These are phyloP conservation scores for Mustela lutreola DNA, from an alignment of 2,113 vertebrate genomes.

Conservation along the genomic window DNA sequence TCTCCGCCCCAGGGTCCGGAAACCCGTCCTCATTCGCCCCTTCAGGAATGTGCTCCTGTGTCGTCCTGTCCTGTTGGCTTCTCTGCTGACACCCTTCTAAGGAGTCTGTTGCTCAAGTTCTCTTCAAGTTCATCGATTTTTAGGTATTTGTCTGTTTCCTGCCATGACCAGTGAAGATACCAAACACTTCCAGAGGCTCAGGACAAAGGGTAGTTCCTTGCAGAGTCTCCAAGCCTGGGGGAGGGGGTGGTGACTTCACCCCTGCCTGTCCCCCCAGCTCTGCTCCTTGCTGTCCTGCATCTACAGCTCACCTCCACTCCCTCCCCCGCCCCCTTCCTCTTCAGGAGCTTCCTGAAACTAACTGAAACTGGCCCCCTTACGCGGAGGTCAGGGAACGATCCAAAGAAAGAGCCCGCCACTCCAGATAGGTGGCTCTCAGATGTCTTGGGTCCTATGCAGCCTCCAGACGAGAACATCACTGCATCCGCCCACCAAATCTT, in stretches of 20 bases:
- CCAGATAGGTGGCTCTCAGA: not conserved
- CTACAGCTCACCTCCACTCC: not conserved
- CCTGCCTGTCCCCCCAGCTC: not conserved
- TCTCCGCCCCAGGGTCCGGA: rapidly evolving
- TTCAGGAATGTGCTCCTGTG: not conserved
- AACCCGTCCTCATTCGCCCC: not conserved
- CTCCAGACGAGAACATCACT: not conserved
- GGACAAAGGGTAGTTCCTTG: not conserved
- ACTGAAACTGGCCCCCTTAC: not conserved
- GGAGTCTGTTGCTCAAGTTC: not conserved
- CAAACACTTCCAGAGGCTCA: not conserved
- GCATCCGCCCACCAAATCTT: not conserved
- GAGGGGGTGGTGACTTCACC: not conserved
- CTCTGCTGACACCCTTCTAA: not conserved
- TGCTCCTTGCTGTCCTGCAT: not conserved
- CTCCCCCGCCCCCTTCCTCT: not conserved
- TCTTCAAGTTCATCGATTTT: not conserved
- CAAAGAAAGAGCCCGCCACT: not conserved
- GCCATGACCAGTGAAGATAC: too few relatives aligned
- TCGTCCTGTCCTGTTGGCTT: not conserved
- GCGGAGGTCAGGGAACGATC: not conserved
- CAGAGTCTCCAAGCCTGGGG: too few relatives aligned
- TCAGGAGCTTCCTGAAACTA: not conserved
- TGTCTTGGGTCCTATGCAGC: not conserved
- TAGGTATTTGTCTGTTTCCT: not conserved